Evolutionary conservation across 2,797 vertebrate genomes (phyloP), one percentile per base, ranked within the genome.

Genomic region (Fistularia commersonii): DNA sequence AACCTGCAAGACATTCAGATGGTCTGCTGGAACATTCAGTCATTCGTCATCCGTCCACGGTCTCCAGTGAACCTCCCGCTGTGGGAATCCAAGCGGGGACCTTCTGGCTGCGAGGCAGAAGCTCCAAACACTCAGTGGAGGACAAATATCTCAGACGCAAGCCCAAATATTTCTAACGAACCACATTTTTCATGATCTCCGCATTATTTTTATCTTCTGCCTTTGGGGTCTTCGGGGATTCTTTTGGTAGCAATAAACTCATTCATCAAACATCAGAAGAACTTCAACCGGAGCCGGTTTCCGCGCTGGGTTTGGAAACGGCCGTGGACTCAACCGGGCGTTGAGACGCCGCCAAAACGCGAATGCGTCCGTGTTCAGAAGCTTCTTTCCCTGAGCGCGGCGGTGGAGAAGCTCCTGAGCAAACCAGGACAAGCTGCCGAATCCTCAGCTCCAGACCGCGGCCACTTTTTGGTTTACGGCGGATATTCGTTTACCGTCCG

Each of bases 1-100:
- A 98, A 39, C 95, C 97, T 98, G 82, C 12, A 6, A 61, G 12
- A 15, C 5, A 53, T 11, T 59, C 2, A 43, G 11, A 45, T 5
- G 3, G 11, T n/a, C n/a, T n/a, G n/a, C n/a, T n/a, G n/a, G n/a
- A n/a, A n/a, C n/a, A n/a, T n/a, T n/a, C n/a, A n/a, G n/a, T n/a
- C n/a, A n/a, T n/a, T n/a, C n/a, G n/a, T n/a, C n/a, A n/a, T n/a
- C n/a, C n/a, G n/a, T n/a, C n/a, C n/a, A n/a, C n/a, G n/a, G n/a
- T n/a, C n/a, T n/a, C n/a, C n/a, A n/a, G n/a, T n/a, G n/a, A n/a
- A n/a, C n/a, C n/a, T n/a, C n/a, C n/a, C n/a, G n/a, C n/a, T n/a
- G n/a, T n/a, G n/a, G n/a, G n/a, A n/a, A n/a, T n/a, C n/a, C n/a
- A n/a, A n/a, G n/a, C n/a, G n/a, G n/a, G n/a, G n/a, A n/a, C n/a